phyloP scores from a whole-genome alignment of 2,797 vertebrate species.

The Acrossocheilus wenchowensis region DNA sequence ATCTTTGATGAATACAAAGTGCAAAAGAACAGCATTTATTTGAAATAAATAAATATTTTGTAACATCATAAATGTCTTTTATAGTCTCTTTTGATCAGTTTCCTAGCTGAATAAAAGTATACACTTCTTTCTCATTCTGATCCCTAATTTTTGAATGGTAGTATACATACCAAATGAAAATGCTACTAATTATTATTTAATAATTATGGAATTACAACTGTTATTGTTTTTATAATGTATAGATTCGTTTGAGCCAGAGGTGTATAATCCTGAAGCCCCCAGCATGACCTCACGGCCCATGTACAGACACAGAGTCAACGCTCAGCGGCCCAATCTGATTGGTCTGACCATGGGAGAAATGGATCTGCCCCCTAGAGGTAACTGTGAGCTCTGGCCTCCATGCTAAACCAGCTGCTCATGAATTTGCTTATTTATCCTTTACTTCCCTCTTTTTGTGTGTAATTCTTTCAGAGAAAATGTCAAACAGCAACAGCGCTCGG shows the following conservation, averaged over 20 bases:
- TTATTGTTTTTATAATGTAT: neutral
- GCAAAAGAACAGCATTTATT: neutral
- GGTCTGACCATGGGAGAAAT: conserved; percentile 94
- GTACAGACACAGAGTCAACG: conserved; percentile 92
- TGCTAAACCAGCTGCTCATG: neutral
- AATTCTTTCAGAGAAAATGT: conserved; percentile 84
- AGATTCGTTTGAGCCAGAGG: conserved; percentile 93
- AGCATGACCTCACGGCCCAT: conserved; percentile 94
- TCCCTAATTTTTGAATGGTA: neutral
- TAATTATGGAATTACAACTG: neutral
- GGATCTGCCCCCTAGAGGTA: conserved; percentile 93
- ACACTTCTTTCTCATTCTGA: neutral
- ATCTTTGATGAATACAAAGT: neutral
- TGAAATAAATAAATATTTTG: neutral
- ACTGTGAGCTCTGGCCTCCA: neutral
- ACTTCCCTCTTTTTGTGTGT: conserved; percentile 18
- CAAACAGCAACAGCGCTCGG: conserved; percentile 91
- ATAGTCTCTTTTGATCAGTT: neutral
- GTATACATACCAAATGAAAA: neutral
- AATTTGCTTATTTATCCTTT: neutral
- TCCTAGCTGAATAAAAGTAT: no score
- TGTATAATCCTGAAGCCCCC: conserved; percentile 97
- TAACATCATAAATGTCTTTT: neutral
- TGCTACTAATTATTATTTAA: neutral
- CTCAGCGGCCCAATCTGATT: conserved; percentile 96